These are phyloP conservation scores for Gallinago media DNA, from an alignment of 2,113 vertebrate species.

Conservation along the genomic window DNA sequence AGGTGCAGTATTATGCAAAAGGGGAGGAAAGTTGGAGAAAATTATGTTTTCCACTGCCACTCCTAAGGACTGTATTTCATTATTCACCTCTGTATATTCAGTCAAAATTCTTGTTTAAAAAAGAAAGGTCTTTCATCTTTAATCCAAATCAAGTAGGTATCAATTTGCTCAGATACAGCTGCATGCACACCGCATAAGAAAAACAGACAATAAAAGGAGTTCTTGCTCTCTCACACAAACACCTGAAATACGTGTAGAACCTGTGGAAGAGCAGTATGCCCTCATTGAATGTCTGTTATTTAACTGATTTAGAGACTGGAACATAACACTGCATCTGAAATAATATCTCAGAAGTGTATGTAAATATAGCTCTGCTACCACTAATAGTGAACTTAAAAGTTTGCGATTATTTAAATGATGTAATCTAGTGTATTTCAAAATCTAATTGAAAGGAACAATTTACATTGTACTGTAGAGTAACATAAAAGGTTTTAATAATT, in stretches of 20 bases:
- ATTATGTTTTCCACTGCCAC: not conserved
- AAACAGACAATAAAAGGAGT: not conserved
- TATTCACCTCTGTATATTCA: conserved; percentile 21
- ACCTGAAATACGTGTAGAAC: not conserved
- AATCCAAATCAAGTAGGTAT: conserved; percentile 35
- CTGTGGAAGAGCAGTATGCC: conserved; percentile 26
- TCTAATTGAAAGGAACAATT: conserved; percentile 58
- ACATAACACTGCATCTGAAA: conserved; percentile 26
- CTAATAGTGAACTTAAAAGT: conserved; percentile 41
- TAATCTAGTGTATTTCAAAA: conserved; percentile 72
- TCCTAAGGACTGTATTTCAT: conserved; percentile 45
- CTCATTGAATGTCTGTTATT: not conserved
- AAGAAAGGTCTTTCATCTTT: conserved; percentile 29
- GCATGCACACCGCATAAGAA: conserved; percentile 36
- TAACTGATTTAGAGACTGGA: conserved; percentile 14
- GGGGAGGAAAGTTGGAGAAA: conserved; percentile 9
- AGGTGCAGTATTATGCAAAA: conserved; percentile 62
- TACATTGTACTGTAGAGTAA: conserved; percentile 67
- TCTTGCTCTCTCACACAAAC: not conserved
- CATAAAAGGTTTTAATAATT: conserved; percentile 74
- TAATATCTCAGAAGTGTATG: conserved; percentile 45
- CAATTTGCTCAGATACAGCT: conserved; percentile 44
- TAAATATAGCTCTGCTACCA: conserved; percentile 55
- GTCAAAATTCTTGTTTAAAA: conserved; percentile 6
- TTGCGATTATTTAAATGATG: conserved; percentile 65